These are phyloP conservation scores for Empis stercorea DNA, from an alignment of 2,888 invertebrate species.

Conservation along the genomic window DNA sequence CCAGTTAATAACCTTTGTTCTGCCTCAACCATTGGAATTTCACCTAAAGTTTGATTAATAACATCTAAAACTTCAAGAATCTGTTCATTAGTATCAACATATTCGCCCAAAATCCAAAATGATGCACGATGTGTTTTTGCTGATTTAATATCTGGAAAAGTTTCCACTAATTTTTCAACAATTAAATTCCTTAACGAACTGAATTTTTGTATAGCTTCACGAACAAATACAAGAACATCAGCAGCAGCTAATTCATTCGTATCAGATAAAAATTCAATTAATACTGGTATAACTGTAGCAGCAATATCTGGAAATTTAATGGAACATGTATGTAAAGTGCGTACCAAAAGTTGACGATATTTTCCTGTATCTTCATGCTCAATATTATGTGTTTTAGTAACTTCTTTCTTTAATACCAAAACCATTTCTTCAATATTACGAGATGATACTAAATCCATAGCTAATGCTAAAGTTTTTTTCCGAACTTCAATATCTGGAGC, in stretches of 20 bases:
- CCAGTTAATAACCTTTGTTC: slow-evolving; percentile 63
- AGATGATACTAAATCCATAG: slow-evolving; percentile 81
- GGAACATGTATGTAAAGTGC: slow-evolving; percentile 86
- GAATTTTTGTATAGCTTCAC: slow-evolving; percentile 93
- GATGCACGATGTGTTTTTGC: slow-evolving; percentile 86
- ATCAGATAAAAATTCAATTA: slow-evolving; percentile 86
- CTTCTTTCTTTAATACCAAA: slow-evolving; percentile 81
- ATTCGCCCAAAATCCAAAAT: slow-evolving; percentile 96
- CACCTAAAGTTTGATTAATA: slow-evolving; percentile 61
- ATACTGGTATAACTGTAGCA: slow-evolving; percentile 80
- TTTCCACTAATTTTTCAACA: slow-evolving; percentile 60
- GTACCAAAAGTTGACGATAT: slow-evolving; percentile 88
- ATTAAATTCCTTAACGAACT: slow-evolving; percentile 67
- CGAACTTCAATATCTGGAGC: slow-evolving; percentile 92
- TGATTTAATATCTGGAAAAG: slow-evolving; percentile 76
- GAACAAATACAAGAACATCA: slow-evolving; percentile 87
- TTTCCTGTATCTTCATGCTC: slow-evolving; percentile 93
- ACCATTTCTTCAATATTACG: slow-evolving; percentile 95
- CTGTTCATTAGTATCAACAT: slow-evolving; percentile 64
- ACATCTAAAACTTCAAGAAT: slow-evolving; percentile 68
- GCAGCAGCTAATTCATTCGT: slow-evolving; percentile 80
- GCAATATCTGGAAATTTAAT: slow-evolving; percentile 96
- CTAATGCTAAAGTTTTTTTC: slow-evolving; percentile 69
- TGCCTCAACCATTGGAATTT: slow-evolving; percentile 48
- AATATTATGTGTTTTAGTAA: slow-evolving; percentile 74